These are phyloP conservation scores for Bettongia penicillata DNA, from an alignment of 2,113 vertebrate genomes.

Conservation along the genomic window DNA sequence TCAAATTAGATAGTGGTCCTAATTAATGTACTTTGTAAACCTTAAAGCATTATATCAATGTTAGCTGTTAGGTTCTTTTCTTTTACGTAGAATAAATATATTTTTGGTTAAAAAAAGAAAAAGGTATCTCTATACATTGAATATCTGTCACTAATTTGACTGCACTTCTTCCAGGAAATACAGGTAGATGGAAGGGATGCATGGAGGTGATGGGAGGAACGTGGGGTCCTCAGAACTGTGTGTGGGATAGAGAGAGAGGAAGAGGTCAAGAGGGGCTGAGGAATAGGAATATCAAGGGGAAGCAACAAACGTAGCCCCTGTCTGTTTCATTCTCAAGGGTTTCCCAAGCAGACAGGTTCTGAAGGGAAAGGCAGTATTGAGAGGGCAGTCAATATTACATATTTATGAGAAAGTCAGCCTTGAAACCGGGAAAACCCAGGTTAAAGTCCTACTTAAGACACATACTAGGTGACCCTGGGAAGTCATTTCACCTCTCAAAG, in stretches of 20 bases:
- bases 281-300: not conserved
- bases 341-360: not conserved
- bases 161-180: slow-evolving; percentile 45
- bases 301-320: not conserved
- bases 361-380: not conserved
- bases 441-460: not conserved
- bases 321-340: not conserved
- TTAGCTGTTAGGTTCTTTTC: not conserved
- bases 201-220: not conserved
- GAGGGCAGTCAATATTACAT: not conserved
- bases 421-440: not conserved
- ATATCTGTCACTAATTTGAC: slow-evolving; percentile 50
- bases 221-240: not conserved
- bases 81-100: slow-evolving; percentile 74
- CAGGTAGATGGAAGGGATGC: slow-evolving; percentile 1
- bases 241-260: accelerated
- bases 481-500: not conserved
- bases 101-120: slow-evolving; percentile 68
- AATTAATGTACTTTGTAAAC: not conserved
- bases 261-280: not conserved
- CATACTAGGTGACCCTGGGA: not conserved
- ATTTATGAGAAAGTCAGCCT: not conserved
- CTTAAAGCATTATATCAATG: not conserved
- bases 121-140: slow-evolving; percentile 48
- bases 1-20: not conserved